Percentiles rank a stretch among this genome's conserved stretches.
phyloP scores from a whole-genome alignment of 2,113 vertebrate species.

The Athene noctua region DNA sequence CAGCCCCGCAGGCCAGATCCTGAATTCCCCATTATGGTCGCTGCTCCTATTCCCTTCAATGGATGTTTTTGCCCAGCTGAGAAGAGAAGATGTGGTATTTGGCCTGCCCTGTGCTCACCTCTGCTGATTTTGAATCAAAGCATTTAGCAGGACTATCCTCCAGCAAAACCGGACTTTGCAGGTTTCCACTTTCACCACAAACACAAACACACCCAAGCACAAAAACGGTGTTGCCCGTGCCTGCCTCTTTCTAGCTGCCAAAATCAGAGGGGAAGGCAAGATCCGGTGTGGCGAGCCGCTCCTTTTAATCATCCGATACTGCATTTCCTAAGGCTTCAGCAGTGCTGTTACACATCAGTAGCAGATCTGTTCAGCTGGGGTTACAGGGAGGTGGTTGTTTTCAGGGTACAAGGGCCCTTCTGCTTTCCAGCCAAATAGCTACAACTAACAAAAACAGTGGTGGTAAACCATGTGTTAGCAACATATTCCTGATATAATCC shows the following conservation, averaged over 20 bases:
- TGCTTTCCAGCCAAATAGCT: conserved; percentile 14
- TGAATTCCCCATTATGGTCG: not conserved
- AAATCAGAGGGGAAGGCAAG: not conserved
- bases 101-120: not conserved
- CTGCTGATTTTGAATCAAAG: not conserved
- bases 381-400: not conserved
- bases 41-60: not conserved
- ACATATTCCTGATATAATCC: not conserved
- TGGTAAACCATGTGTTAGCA: not conserved
- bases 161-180: not conserved
- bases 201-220: not conserved
- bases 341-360: not conserved
- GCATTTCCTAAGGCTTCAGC: not conserved
- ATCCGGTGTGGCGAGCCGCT: not conserved
- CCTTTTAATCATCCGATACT: not conserved
- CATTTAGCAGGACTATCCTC: not conserved
- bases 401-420: not conserved
- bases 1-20: not conserved
- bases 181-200: conserved; percentile 7
- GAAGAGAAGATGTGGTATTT: not conserved
- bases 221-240: fast-evolving
- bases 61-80: not conserved
- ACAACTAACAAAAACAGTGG: not conserved
- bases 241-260: not conserved
- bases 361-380: not conserved